Evolutionary conservation across 2,797 vertebrate species (phyloP).

Genomic region (Coluber constrictor): DNA sequence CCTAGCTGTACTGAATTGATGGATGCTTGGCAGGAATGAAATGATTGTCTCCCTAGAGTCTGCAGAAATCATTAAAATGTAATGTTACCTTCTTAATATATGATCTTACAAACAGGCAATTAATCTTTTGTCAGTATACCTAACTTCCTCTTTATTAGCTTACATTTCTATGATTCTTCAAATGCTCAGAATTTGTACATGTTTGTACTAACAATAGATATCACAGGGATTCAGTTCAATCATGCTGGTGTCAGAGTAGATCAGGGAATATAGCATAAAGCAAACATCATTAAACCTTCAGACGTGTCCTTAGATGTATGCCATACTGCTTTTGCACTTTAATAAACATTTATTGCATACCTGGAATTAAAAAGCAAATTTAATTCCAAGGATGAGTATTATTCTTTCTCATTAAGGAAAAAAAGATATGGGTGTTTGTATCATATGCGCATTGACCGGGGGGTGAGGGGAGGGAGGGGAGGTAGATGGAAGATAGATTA

Average conservation of each 20-base stretch:
- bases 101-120: neutral
- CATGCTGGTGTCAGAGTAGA: neutral
- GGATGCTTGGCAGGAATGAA: conserved; percentile 31
- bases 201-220: conserved; percentile 4
- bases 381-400: neutral
- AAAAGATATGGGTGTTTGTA: neutral
- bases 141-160: neutral
- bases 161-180: neutral
- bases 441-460: neutral
- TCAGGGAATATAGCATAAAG: neutral
- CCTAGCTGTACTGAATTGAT: conserved; percentile 41
- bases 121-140: conserved; percentile 30
- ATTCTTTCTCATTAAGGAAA: neutral
- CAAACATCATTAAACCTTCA: neutral
- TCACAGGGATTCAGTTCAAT: neutral
- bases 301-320: neutral
- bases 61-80: conserved; percentile 28
- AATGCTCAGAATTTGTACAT: neutral
- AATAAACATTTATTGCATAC: neutral
- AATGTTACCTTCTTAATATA: conserved; percentile 31
- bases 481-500: neutral
- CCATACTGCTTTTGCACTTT: neutral
- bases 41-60: conserved; percentile 15
- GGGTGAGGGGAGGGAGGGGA: too few relatives aligned
- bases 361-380: neutral